Evolutionary conservation across 2,113 vertebrate genomes (phyloP).

Genomic region (Oreochromis aureus): DNA sequence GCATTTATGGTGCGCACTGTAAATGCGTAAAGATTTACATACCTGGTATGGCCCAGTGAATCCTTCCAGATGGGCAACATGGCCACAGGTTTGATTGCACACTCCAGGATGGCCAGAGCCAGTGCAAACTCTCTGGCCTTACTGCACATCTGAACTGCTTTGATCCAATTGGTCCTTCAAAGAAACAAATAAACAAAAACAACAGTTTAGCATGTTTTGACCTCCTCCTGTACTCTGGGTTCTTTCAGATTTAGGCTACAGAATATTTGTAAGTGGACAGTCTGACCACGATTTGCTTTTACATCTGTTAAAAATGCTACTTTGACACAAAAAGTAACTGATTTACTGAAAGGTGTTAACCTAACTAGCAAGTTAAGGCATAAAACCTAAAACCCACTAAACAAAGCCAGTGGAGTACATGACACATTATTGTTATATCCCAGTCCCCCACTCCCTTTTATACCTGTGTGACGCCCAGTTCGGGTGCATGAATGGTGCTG

Average conservation of each 20-base stretch:
- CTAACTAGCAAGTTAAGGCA: background rate
- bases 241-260: background rate
- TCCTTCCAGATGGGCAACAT: conserved; percentile 97
- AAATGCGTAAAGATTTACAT: background rate
- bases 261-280: background rate
- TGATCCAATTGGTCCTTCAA: conserved; percentile 96
- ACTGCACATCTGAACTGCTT: conserved; percentile 99
- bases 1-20: background rate
- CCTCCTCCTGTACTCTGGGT: background rate
- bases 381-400: background rate
- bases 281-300: background rate
- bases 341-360: background rate
- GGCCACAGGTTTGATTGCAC: conserved; percentile 97
- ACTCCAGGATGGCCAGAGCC: conserved; percentile 95
- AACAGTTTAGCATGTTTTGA: background rate
- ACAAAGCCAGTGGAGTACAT: background rate
- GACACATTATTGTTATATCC: background rate
- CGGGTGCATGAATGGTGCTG: conserved; percentile 94
- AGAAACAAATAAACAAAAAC: conserved; percentile 2
- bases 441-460: background rate
- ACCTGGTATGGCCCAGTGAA: conserved; percentile 95
- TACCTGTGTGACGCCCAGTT: conserved; percentile 99
- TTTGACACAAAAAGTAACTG: background rate
- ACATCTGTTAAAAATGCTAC: background rate
- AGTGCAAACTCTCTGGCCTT: conserved; percentile 97